Evolutionary conservation across 2,888 invertebrate genomes (phyloP), one percentile per base, ranked within the genome.

Genomic region (Isoperla grammatica): DNA sequence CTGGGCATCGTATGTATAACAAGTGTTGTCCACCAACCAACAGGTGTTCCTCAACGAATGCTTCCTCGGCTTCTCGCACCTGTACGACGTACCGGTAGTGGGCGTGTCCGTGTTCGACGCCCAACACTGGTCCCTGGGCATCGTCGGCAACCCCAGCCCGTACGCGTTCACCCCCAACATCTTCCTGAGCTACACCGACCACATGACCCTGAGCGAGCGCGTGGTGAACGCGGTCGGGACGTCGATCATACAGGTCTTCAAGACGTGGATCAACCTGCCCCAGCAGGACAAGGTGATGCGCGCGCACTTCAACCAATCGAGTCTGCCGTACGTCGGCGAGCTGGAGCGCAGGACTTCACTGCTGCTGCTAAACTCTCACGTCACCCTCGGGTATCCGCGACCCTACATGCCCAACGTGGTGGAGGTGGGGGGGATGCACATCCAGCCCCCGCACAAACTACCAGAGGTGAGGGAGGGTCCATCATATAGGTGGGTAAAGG

Each of bases 361-460:
- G 13, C 54, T 66, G 2, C 57, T 70, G 20, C 60, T 67, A n/a
- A 71, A 72, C 64, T 65, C 66, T 0, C 70, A 71, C 61, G 65
- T 68, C 48, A 65, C 62, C 20, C 46, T 71, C 1, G 63, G 60
- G 15, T 59, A 61, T 9, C 66, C 68, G 2, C 56, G 65, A 37
- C 69, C 71, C 8, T 61, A 65, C 1, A 56, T 66, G 9, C 70
- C 70, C 5, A 68, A 67, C 58, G 64, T 69, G 6, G 61, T 71
- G 12, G 69, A 69, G 56, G 68, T 70, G 2, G 70, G 70, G 12
- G 71, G 71, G 22, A 65, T 71, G 65, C 71, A 71, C 57, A 63
- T 70, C 48, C 61, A 62, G 11, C 67, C 67, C 2, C 64, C 66
- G 8, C 65, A 68, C 19, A 59, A 61, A 56, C 58, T 63, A 13